phyloP scores from a whole-genome alignment of 2,113 vertebrate genomes.

The Meleagris gallopavo region DNA sequence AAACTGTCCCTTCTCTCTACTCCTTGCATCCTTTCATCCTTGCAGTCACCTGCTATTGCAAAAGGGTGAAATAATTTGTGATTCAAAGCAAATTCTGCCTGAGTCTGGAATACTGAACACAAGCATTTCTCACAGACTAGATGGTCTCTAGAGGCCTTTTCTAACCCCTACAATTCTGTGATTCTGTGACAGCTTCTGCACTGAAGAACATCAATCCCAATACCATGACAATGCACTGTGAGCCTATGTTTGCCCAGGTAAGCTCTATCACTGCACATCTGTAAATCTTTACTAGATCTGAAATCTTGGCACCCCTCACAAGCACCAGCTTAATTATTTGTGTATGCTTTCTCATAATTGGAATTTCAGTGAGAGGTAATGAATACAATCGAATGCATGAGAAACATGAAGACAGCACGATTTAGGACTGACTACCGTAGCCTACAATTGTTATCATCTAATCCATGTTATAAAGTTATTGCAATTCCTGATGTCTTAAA shows the following conservation, averaged over 20 bases:
- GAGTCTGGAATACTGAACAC: no score
- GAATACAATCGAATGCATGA: not conserved
- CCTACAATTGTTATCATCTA: not conserved
- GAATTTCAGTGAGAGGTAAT: not conserved
- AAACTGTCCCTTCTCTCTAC: no score
- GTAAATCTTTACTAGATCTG: not conserved
- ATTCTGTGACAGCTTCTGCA: not conserved
- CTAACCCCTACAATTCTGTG: no score
- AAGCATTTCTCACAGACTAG: no score
- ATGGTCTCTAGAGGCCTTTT: no score
- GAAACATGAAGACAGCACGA: not conserved
- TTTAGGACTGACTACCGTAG: not conserved
- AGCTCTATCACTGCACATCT: not conserved
- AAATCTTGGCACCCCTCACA: not conserved
- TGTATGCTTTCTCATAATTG: not conserved
- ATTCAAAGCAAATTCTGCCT: no score
- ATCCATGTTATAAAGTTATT: not conserved
- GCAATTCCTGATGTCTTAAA: not conserved
- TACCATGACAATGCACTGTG: not conserved
- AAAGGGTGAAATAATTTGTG: no score
- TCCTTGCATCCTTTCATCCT: no score
- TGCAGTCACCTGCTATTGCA: no score
- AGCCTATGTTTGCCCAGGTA: not conserved
- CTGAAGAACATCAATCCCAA: not conserved
- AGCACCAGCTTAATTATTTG: not conserved